Percentiles rank a stretch among this genome's conserved stretches.
These are phyloP conservation scores for Jacana jacana DNA, from an alignment of 2,113 vertebrate species.

Conservation along the genomic window DNA sequence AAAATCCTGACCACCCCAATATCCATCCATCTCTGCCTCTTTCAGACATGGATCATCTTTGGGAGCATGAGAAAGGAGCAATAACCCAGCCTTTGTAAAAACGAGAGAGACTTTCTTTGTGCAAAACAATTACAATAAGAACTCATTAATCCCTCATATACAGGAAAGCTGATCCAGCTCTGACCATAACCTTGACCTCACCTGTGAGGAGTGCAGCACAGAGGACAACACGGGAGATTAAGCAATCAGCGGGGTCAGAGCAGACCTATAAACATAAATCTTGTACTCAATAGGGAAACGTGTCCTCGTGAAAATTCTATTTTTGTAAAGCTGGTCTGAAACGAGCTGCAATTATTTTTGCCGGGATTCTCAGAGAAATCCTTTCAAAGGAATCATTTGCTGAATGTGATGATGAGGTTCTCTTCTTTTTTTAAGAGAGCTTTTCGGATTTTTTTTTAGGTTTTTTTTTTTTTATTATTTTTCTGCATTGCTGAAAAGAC, in stretches of 20 bases:
- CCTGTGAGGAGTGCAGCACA: not conserved
- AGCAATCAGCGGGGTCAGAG: not conserved
- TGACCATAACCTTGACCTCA: not conserved
- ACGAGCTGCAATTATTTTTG: conserved; percentile 52
- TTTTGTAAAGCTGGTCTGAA: conserved; percentile 31
- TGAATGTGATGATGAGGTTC: conserved; percentile 21
- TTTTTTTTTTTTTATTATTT: not conserved
- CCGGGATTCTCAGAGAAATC: conserved; percentile 31
- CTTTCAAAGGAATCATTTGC: conserved; percentile 54
- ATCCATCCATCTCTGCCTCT: not conserved
- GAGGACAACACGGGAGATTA: not conserved
- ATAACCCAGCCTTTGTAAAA: not conserved
- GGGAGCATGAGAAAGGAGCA: not conserved
- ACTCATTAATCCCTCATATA: not conserved
- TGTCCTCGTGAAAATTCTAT: conserved; percentile 1
- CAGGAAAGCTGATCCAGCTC: not conserved
- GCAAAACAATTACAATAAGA: not conserved
- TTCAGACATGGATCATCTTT: not conserved
- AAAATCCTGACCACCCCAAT: not conserved
- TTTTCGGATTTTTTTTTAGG: not conserved
- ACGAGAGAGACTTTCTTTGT: not conserved
- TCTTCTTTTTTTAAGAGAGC: not conserved
- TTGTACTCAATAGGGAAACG: not conserved
- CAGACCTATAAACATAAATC: not conserved
- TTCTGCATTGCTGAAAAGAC: not conserved